Evolutionary conservation across 2,113 vertebrate genomes (phyloP), one percentile per base, ranked within the genome.

Genomic region (Zosterops borbonicus): DNA sequence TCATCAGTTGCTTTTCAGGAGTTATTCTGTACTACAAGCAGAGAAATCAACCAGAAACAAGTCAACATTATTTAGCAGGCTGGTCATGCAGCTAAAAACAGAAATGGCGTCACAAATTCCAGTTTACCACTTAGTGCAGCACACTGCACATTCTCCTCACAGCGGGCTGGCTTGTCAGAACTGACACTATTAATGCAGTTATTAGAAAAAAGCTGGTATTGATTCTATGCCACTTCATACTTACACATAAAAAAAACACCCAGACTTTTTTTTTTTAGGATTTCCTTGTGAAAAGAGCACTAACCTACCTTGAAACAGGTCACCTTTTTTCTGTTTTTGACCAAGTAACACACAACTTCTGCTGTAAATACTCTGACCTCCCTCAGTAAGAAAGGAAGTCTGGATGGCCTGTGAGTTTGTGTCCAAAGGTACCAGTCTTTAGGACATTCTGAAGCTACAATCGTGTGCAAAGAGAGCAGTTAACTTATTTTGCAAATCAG

Each of bases 11-110:
- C 50, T 85, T 91, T 95, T 85, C 46, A 69, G 55, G 75, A 87
- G 58, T 68, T 86, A 67, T 28, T 47, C 44, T 75, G 56, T 50
- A 75, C 33, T 55, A 56, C 31, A 73, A 89, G 67, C 58, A 70
- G 19, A 91, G 68, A 92, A 92, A 59, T 80, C 71, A 94, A 83
- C 46, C 92, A 95, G 67, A 86, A 95, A 77, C 35, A 78, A 67
- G 59, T 7, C 37, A 85, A 69, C 81, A 63, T 95, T 73, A 89
- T 90, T 95, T 76, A 90, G 84, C 50, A 94, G 69, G 37, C 49
- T 64, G 23, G 59, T 88, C 81, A 91, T 4, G 2, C 41, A 79
- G 63, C 75, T 91, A 53, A 89, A 91, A 88, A 39, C 70, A 94
- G 81, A 96, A 90, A 16, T 5, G 28, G 58, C 41, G 59, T 85